Conservation (phyloP, 2,113 vertebrate species). For the Ivindomyrus marchei region DNA sequence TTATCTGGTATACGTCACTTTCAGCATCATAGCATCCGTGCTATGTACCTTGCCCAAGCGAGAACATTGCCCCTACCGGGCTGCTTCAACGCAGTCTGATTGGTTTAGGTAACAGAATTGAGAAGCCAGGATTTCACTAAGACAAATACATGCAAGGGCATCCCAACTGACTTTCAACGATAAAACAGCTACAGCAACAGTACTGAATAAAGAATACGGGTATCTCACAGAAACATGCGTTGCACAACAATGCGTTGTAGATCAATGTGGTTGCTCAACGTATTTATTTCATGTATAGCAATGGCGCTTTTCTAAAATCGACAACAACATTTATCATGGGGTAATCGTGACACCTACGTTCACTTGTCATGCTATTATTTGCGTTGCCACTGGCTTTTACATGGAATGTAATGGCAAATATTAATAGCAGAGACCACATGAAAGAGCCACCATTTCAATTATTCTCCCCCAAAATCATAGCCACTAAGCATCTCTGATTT, state of each 20-base stretch:
- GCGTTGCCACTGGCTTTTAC: not conserved
- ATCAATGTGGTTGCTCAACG: not conserved
- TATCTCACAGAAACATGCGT: not conserved
- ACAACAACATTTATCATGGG: not conserved
- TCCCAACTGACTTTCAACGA: not conserved
- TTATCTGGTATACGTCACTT: not conserved
- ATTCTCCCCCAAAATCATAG: conserved; percentile 7
- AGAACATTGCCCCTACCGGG: conserved; percentile 8
- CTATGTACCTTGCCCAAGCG: not conserved
- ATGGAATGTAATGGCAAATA: conserved; percentile 4
- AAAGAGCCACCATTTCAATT: conserved; percentile 17
- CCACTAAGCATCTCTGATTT: not conserved
- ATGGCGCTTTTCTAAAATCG: not conserved
- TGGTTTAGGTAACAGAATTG: not conserved
- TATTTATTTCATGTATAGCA: not conserved
- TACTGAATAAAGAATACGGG: not conserved
- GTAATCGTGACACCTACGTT: not conserved
- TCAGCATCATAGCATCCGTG: not conserved
- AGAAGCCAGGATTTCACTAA: not conserved
- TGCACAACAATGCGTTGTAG: not conserved
- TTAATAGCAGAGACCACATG: not conserved
- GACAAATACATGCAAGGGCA: not conserved
- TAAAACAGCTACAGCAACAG: not conserved
- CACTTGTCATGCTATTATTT: not conserved
- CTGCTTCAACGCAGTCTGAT: not conserved